Evolutionary conservation across 1,140 invertebrate genomes (phyloP), one percentile per base, ranked within the genome.

Genomic region (Dendrolimus punctatus): DNA sequence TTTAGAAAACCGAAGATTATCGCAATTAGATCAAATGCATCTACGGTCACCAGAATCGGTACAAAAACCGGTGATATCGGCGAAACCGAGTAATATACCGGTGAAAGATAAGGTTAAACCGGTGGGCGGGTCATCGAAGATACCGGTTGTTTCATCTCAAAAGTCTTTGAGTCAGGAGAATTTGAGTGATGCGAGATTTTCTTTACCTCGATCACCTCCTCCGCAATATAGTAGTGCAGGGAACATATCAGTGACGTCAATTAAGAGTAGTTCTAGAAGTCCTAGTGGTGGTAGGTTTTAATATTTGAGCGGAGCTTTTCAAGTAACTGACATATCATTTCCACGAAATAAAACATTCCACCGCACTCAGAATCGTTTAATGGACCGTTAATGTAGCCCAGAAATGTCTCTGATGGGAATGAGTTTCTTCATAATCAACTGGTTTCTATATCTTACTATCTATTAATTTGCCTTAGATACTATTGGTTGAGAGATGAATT

Each of bases 151-250:
- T 47, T 73, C 68, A n/a, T 79, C 79, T 6, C 80, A 80, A 53
- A 87, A 87, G 56, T 83, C 84, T 8, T 54, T 74, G n/a, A 87
- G 85, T 70, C 83, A 87, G 63, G 87, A 88, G 61, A 88, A 87
- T 69, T 69, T 88, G 39, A 68, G 76, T 0, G 86, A 88, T 6
- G 79, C 76, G 54, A 76, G 53, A 37, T 84, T 84, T 41, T 79
- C 80, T 8, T 58, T 88, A 49, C 80, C 83, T 9, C 72, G 82
- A 1, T 81, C 83, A 0, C 76, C 81, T 39, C 76, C 76, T 2
- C 74, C 73, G 8, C 73, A 66, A 5, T 64, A 81, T 23, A 80
- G 80, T 49, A 84, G 85, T 64, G 75, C 83, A 8, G 83, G 81
- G 0, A 88, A 88, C 44, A 87, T 88, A 42, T 82, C 87, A 6